A percentile compares a stretch with the other conserved stretches of the same genome.
phyloP scores from a whole-genome alignment of 2,888 invertebrate genomes.

The Pharmacophagus antenor region DNA sequence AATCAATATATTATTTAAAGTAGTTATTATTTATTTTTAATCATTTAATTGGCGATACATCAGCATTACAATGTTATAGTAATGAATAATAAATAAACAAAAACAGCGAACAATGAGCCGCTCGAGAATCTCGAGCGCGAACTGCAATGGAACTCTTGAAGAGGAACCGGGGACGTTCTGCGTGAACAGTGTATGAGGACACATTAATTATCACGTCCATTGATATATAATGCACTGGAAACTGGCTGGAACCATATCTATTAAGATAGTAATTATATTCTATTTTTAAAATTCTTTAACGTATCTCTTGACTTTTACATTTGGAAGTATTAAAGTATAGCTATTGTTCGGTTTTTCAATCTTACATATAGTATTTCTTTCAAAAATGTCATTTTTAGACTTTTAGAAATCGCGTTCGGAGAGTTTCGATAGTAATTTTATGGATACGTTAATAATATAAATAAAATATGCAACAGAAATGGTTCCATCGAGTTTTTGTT shows the following conservation, averaged over 20 bases:
- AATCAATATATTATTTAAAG: no score
- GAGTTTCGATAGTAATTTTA: no score
- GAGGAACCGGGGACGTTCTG: conserved; percentile 31
- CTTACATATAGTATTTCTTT: no score
- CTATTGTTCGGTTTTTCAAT: no score
- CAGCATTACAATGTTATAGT: background rate
- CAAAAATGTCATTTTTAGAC: no score
- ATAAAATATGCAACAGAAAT: conserved; percentile 5
- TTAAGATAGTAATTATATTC: conserved; percentile 14
- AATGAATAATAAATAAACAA: conserved; percentile 30
- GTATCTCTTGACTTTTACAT: background rate
- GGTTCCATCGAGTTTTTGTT: conserved; percentile 31
- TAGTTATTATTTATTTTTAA: no score
- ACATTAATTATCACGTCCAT: background rate
- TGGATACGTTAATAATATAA: background rate
- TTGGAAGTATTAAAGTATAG: no score
- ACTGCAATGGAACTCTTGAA: conserved; percentile 68
- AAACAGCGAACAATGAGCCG: conserved; percentile 77
- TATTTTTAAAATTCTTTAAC: background rate
- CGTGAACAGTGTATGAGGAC: conserved; percentile 17
- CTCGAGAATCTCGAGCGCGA: conserved; percentile 76
- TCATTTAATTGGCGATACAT: no score
- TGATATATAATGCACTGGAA: background rate
- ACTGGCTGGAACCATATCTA: conserved; percentile 8
- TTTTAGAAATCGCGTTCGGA: no score